These are phyloP conservation scores for Papilio glaucus DNA, from an alignment of 1,140 invertebrate species.

Conservation along the genomic window DNA sequence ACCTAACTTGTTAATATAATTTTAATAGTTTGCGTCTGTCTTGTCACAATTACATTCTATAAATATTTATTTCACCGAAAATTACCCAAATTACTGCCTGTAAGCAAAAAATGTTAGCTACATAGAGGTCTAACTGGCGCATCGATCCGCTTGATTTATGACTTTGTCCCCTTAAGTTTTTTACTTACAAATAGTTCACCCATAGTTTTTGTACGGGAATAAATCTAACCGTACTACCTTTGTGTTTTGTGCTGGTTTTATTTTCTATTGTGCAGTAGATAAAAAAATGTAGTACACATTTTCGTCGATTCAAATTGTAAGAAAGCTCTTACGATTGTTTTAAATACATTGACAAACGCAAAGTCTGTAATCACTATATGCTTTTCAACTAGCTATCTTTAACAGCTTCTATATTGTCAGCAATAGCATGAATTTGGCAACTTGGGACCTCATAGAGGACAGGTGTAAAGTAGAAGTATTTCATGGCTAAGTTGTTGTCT, in stretches of 20 bases:
- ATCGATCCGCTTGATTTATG: conserved; percentile 20
- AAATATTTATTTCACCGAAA: background rate
- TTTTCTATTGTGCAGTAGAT: conserved; percentile 6
- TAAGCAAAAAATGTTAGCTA: background rate
- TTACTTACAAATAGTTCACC: conserved; percentile 25
- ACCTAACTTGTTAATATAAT: background rate
- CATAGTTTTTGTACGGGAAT: conserved; percentile 11
- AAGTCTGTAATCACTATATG: no score
- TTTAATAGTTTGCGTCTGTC: background rate
- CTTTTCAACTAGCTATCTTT: no score
- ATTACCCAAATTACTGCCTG: background rate
- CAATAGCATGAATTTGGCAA: no score
- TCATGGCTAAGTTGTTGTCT: no score
- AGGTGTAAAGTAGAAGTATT: no score
- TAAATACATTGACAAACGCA: background rate
- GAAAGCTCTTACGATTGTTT: no score
- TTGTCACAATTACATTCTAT: background rate
- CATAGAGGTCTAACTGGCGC: background rate
- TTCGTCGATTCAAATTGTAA: no score
- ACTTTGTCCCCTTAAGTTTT: conserved; percentile 19
- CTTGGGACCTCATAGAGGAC: no score
- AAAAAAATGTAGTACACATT: background rate
- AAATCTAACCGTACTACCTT: conserved; percentile 17
- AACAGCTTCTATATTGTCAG: no score
- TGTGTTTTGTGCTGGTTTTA: background rate